Evolutionary conservation across 2,888 invertebrate species (phyloP).

Genomic region (Andrena minutula): DNA sequence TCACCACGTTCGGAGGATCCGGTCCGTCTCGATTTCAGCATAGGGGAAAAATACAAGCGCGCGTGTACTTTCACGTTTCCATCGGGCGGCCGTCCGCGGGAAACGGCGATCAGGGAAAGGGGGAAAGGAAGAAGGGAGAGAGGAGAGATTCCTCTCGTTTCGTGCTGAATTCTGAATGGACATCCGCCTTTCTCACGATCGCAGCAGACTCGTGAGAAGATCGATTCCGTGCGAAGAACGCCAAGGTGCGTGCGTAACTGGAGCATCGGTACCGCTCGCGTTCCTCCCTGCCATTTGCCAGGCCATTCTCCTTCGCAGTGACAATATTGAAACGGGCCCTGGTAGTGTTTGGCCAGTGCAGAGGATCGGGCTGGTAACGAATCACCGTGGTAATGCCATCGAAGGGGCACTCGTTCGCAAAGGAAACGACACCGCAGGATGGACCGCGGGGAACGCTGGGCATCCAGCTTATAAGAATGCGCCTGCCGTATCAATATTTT

Average conservation of each 20-base stretch:
- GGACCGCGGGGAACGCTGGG: not conserved
- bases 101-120: constrained; percentile 8
- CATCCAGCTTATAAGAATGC: not conserved
- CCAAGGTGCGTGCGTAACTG: constrained; percentile 44
- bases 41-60: constrained; percentile 8
- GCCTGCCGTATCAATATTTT: constrained; percentile 10
- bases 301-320: not conserved
- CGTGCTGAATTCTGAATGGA: constrained; percentile 66
- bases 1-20: not conserved
- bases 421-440: not conserved
- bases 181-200: constrained; percentile 72
- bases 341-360: constrained; percentile 14
- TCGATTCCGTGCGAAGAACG: constrained; percentile 56
- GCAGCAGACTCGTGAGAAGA: constrained; percentile 68
- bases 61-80: constrained; percentile 41
- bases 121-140: constrained; percentile 3
- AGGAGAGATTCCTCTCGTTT: constrained; percentile 31
- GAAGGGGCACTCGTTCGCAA: not conserved
- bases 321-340: constrained; percentile 28
- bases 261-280: constrained; percentile 43
- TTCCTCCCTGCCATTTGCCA: not conserved
- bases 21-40: constrained; percentile 22
- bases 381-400: not conserved
- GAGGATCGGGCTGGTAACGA: constrained; percentile 1
- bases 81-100: constrained; percentile 8